A percentile compares a stretch with the other conserved stretches of the same genome.
These are phyloP conservation scores for Clostera curtula DNA, from an alignment of 2,888 invertebrate species.

Conservation along the genomic window DNA sequence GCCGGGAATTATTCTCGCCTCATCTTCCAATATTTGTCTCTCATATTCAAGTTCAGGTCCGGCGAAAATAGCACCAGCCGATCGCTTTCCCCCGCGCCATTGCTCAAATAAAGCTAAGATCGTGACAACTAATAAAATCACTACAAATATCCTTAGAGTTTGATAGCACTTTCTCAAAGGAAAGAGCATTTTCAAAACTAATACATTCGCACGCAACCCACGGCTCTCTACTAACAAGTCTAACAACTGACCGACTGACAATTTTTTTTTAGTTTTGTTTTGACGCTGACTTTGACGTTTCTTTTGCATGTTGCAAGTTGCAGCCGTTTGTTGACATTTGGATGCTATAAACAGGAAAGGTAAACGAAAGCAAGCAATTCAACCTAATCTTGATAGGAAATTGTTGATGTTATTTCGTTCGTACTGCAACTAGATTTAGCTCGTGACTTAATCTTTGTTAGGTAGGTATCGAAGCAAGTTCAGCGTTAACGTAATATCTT, in stretches of 20 bases:
- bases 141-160: constrained; percentile 40
- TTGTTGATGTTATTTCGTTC: constrained; percentile 11
- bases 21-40: constrained; percentile 74
- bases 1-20: constrained; percentile 78
- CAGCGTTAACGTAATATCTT: too few species aligned
- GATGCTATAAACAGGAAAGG: constrained; percentile 54
- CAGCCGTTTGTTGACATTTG: constrained; percentile 45
- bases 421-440: constrained; percentile 5
- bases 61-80: constrained; percentile 31
- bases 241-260: too few species aligned
- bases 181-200: constrained; percentile 40
- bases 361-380: constrained; percentile 76
- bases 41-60: constrained; percentile 53
- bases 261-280: too few species aligned
- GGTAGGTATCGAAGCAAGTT: too few species aligned
- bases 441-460: too few species aligned
- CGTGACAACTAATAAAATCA: constrained; percentile 46
- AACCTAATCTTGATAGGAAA: constrained; percentile 36
- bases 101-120: constrained; percentile 52
- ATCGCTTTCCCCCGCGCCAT: constrained; percentile 57
- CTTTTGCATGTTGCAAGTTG: too few species aligned
- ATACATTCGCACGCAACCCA: constrained; percentile 15
- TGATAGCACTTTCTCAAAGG: constrained; percentile 60
- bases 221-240: constrained; percentile 32
- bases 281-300: constrained; percentile 47